These are phyloP conservation scores for Latrodectus geometricus DNA, from an alignment of 1,140 invertebrate genomes.

Conservation along the genomic window DNA sequence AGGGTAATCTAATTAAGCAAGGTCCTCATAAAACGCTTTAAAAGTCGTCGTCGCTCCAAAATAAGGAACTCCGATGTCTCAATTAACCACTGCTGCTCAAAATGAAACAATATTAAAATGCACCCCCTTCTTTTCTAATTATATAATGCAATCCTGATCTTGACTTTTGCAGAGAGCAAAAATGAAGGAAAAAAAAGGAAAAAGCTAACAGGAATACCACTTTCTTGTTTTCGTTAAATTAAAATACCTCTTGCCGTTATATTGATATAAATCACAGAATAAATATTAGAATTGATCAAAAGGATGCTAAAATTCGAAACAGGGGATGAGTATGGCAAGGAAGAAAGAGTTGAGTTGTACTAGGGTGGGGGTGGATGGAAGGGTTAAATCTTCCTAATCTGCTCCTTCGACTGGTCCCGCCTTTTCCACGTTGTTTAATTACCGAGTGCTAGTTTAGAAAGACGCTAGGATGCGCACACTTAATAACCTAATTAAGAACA, in stretches of 20 bases:
- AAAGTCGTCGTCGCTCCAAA: not conserved
- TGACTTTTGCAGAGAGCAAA: not conserved
- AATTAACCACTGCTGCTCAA: not conserved
- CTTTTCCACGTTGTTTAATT: constrained; percentile 60
- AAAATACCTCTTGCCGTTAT: not conserved
- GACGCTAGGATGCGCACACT: constrained; percentile 18
- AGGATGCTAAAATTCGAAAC: not conserved
- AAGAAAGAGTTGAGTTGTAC: not conserved
- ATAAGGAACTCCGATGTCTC: not conserved
- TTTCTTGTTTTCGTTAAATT: not conserved
- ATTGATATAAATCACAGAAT: constrained; percentile 14
- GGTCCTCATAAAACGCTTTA: constrained; percentile 11
- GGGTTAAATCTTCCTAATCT: constrained; percentile 52
- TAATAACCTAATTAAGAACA: constrained; percentile 62
- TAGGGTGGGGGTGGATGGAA: not conserved
- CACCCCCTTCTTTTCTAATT: not conserved
- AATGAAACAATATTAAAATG: constrained; percentile 3
- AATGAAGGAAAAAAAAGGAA: not conserved
- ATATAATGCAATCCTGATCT: not conserved
- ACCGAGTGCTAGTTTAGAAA: constrained; percentile 52
- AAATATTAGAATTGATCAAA: constrained; percentile 30
- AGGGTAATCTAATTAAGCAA: constrained; percentile 12
- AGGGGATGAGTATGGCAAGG: not conserved
- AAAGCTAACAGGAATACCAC: not conserved
- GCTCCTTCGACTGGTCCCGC: constrained; percentile 34